phyloP scores from a whole-genome alignment of 1,140 invertebrate genomes.

The Pseudomyrmex gracilis region DNA sequence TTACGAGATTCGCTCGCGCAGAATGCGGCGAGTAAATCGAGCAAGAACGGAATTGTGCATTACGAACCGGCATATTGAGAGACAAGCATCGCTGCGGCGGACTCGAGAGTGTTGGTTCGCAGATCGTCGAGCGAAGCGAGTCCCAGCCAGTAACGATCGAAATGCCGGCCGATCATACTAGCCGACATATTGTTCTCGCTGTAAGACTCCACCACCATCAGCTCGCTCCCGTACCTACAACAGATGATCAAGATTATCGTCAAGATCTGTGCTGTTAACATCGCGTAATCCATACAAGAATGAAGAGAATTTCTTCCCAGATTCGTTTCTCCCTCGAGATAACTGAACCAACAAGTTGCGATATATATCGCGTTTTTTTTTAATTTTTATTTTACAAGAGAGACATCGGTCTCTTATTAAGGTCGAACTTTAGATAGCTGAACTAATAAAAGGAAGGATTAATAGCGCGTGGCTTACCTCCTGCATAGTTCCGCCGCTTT shows the following conservation, averaged over 20 bases:
- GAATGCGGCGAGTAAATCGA: background rate
- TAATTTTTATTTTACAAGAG: background rate
- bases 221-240: slow-evolving; percentile 95
- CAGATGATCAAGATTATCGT: background rate
- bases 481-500: slow-evolving; percentile 97
- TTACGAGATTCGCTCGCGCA: slow-evolving; percentile 24
- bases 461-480: slow-evolving; percentile 88
- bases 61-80: slow-evolving; percentile 94
- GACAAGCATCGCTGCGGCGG: slow-evolving; percentile 95
- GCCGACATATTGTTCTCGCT: slow-evolving; percentile 96
- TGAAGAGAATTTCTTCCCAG: background rate
- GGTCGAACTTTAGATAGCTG: background rate
- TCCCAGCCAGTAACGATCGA: slow-evolving; percentile 94
- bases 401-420: background rate
- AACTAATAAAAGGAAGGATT: slow-evolving; percentile 2
- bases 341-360: background rate
- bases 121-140: slow-evolving; percentile 95
- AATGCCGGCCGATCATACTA: slow-evolving; percentile 88
- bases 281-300: background rate
- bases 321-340: background rate
- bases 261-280: background rate
- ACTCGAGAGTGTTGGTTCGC: slow-evolving; percentile 96
- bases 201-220: slow-evolving; percentile 95
- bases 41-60: slow-evolving; percentile 26
- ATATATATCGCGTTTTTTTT: background rate